These are phyloP conservation scores for Cepphus grylle DNA, from an alignment of 2,113 vertebrate species.

Conservation along the genomic window DNA sequence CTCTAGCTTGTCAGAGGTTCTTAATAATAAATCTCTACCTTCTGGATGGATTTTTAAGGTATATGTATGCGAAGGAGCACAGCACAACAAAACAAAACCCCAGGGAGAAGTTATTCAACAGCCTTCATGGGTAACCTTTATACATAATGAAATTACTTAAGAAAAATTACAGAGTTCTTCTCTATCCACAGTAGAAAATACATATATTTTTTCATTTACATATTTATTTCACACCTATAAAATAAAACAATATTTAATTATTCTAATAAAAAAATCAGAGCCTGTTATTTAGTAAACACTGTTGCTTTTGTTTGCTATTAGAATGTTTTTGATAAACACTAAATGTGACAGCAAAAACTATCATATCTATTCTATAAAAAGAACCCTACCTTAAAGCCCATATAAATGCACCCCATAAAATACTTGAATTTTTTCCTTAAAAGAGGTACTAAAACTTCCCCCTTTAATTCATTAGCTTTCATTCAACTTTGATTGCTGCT, in stretches of 20 bases:
- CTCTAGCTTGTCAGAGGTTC: not conserved
- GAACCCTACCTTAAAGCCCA: not conserved
- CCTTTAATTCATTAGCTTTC: slow-evolving; percentile 63
- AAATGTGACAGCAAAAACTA: not conserved
- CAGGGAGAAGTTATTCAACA: not conserved
- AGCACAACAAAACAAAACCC: not conserved
- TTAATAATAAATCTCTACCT: not conserved
- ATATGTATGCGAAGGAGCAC: not conserved
- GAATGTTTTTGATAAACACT: not conserved
- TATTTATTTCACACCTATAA: not conserved
- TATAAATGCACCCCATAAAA: slow-evolving; percentile 20
- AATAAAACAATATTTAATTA: not conserved
- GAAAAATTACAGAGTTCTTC: not conserved
- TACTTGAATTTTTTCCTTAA: slow-evolving; percentile 1
- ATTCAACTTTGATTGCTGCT: slow-evolving; percentile 53
- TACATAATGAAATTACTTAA: not conserved
- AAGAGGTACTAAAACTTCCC: slow-evolving; percentile 22
- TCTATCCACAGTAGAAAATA: not conserved
- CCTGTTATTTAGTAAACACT: not conserved
- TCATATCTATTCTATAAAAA: not conserved
- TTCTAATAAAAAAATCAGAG: not conserved
- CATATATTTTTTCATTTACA: not conserved
- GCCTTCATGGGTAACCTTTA: not conserved
- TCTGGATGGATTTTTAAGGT: not conserved
- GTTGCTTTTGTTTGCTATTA: not conserved